Percentiles rank a stretch among this genome's conserved stretches.
These are phyloP conservation scores for Leptobrachium ailaonicum DNA, from an alignment of 2,113 vertebrate species.

Conservation along the genomic window DNA sequence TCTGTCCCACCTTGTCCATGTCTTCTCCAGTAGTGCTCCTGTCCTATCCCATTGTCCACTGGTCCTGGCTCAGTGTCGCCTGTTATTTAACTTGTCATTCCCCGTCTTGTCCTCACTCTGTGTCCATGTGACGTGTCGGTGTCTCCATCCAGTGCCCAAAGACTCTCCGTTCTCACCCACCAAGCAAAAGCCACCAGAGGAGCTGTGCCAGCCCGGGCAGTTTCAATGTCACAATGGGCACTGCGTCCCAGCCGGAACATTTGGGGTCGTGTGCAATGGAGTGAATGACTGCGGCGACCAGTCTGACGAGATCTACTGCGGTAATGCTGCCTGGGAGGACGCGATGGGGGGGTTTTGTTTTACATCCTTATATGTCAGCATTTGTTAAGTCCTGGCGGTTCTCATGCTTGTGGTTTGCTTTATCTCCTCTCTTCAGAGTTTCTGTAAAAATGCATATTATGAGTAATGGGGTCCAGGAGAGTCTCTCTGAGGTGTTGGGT, in stretches of 20 bases:
- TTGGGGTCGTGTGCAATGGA: conserved; percentile 69
- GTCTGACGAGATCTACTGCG: conserved; percentile 73
- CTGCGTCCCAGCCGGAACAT: conserved; percentile 67
- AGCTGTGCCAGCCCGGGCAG: conserved; percentile 61
- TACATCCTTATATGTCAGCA: too few relatives aligned
- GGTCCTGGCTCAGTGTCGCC: too few relatives aligned
- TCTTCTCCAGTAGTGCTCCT: too few relatives aligned
- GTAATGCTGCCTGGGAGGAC: conserved; percentile 53
- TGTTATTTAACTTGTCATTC: neutral
- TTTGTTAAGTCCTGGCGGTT: too few relatives aligned
- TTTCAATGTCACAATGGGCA: conserved; percentile 69
- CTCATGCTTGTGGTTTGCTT: too few relatives aligned
- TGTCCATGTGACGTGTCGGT: neutral
- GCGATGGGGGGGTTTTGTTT: too few relatives aligned
- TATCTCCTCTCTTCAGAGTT: too few relatives aligned
- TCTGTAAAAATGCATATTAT: too few relatives aligned
- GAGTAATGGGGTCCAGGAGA: too few relatives aligned
- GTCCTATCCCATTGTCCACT: too few relatives aligned
- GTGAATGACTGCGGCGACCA: conserved; percentile 74
- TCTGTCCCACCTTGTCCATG: too few relatives aligned
- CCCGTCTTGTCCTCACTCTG: neutral
- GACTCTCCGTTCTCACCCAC: neutral
- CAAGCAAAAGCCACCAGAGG: neutral
- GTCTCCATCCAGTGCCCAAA: conserved; percentile 47
- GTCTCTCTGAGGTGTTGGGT: too few relatives aligned